Evolutionary conservation across 2,888 invertebrate species (phyloP).

Genomic region (Drosophila stalkeri): DNA sequence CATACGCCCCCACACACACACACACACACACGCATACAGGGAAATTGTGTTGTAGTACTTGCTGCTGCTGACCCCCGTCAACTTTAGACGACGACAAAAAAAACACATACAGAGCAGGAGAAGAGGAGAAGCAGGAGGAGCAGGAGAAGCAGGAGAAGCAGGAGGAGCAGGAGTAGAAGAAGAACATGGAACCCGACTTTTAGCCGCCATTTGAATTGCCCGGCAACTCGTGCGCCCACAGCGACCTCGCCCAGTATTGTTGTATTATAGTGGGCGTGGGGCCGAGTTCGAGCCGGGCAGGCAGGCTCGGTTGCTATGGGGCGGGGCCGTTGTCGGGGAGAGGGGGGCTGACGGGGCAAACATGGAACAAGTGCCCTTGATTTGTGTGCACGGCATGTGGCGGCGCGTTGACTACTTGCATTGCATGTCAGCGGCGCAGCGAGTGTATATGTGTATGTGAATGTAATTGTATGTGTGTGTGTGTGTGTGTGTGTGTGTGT

Average conservation of each 20-base stretch:
- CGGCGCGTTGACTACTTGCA: slow-evolving; percentile 80
- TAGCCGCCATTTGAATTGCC: slow-evolving; percentile 76
- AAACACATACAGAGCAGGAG: slow-evolving; percentile 1
- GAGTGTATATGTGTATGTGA: neutral
- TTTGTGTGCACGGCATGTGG: slow-evolving; percentile 81
- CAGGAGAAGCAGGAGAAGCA: neutral
- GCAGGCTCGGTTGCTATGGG: neutral
- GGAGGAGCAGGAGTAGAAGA: neutral
- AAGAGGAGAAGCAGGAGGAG: neutral
- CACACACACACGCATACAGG: slow-evolving; percentile 1
- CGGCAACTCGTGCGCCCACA: slow-evolving; percentile 55
- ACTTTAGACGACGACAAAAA: slow-evolving; percentile 44
- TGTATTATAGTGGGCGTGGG: slow-evolving; percentile 10
- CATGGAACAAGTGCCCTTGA: slow-evolving; percentile 71
- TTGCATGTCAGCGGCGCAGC: slow-evolving; percentile 65
- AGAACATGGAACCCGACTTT: slow-evolving; percentile 69
- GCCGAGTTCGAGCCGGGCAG: neutral
- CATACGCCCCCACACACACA: slow-evolving; percentile 1
- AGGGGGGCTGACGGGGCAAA: slow-evolving; percentile 23
- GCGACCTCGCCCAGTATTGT: slow-evolving; percentile 30
- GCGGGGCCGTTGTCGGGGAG: neutral
- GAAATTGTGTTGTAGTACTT: neutral
- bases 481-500: slow-evolving; percentile 1
- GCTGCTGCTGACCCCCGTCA: slow-evolving; percentile 29
- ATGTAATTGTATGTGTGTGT: slow-evolving; percentile 15